Percentiles rank a stretch among this genome's conserved stretches.
These are phyloP conservation scores for Brachyopa scutellaris DNA, from an alignment of 2,888 invertebrate genomes.

Conservation along the genomic window DNA sequence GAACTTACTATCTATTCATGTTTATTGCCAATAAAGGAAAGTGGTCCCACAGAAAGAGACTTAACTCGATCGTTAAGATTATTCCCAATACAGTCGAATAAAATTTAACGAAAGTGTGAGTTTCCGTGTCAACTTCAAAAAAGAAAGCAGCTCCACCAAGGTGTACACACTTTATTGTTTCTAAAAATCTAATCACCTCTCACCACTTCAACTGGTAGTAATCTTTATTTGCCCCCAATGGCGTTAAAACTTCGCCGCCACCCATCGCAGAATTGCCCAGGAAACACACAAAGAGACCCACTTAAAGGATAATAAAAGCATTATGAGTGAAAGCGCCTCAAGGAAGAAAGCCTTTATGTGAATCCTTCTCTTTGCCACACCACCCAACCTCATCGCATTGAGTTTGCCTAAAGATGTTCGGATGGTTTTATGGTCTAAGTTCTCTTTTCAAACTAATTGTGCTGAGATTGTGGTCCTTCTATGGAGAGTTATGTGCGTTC, in stretches of 20 bases:
- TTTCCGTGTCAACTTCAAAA: too few species aligned
- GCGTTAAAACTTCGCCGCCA: constrained; percentile 6
- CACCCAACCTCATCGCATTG: background rate
- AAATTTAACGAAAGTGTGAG: too few species aligned
- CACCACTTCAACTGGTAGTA: background rate
- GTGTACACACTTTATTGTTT: too few species aligned
- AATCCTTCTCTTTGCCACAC: background rate
- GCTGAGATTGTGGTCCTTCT: constrained; percentile 11
- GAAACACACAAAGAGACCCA: constrained; percentile 14
- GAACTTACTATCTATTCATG: too few species aligned
- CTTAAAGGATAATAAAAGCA: constrained; percentile 46
- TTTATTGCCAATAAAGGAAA: too few species aligned
- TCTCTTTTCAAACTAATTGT: constrained; percentile 31
- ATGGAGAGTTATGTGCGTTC: background rate
- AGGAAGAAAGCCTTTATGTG: constrained; percentile 13
- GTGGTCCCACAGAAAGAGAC: too few species aligned
- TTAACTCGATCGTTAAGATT: too few species aligned
- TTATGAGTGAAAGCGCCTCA: constrained; percentile 27
- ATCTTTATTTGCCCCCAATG: constrained; percentile 25
- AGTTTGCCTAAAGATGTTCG: background rate
- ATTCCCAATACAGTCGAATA: too few species aligned
- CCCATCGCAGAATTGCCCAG: constrained; percentile 6
- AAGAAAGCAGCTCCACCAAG: too few species aligned
- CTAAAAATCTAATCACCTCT: constrained; percentile 19
- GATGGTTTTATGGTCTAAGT: constrained; percentile 29